Evolutionary conservation across 2,797 vertebrate species (phyloP), one percentile per base, ranked within the genome.

Genomic region (Tolypeutes matacus): DNA sequence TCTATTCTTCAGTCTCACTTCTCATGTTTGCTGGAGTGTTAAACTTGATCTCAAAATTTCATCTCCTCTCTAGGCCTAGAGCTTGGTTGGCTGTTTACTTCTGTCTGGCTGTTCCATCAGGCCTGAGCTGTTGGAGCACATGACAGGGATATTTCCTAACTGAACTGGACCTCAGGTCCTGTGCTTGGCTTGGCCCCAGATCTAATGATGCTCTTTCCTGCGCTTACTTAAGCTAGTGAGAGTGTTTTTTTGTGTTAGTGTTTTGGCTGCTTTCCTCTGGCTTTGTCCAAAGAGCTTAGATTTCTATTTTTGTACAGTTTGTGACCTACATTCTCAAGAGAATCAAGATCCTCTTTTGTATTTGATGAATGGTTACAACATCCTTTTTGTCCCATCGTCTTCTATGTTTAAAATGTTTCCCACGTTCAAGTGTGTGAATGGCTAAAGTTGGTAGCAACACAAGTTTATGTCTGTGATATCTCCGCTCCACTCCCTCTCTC

Each of bases 131-230:
- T 67, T 58, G 15, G 87, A 56, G 27, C 93, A 34, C 31, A 1
- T 42, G 64, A 13, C 77, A 46, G 6, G 11, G 11, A 14, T 95
- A 51, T 82, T 94, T 93, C 83, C 93, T 75, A 86, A 94, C 92
- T 84, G 60, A 6, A 0, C 7, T 0, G 56, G 3, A 27, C 58
- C 62, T 93, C 53, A 27, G 65, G 70, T 91, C 27, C 83, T 69
- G 5, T 12, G 75, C 17, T 76, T 94, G 93, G 86, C 73, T 72
- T 53, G 51, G 58, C 92, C 82, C 72, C 62, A 70, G 56, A 25
- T 96, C 25, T 31, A 94, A 60, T 77, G 53, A 84, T 18, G 12
- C 94, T 96, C 18, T 94, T 96, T 97, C 36, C 82, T 96, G 62
- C 49, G 58, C 83, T 97, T 14, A 42, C 7, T 94, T 89, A 82